phyloP scores from a whole-genome alignment of 2,888 invertebrate genomes.

The Drosophila stalkeri region DNA sequence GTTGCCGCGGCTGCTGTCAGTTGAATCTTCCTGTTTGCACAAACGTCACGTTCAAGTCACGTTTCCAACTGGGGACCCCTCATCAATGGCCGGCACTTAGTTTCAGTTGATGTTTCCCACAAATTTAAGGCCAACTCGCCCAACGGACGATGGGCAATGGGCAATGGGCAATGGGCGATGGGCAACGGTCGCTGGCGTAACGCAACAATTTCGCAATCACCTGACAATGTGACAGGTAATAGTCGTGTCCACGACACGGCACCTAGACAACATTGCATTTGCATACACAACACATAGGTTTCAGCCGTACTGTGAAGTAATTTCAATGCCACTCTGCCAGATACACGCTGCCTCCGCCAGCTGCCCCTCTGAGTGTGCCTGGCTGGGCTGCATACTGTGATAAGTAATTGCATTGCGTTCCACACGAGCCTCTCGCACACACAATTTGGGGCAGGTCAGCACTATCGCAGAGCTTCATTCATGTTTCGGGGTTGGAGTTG shows the following conservation, averaged over 20 bases:
- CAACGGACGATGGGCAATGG: constrained; percentile 34
- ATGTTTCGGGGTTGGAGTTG: constrained; percentile 56
- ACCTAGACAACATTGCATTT: constrained; percentile 70
- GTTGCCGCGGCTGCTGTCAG: constrained; percentile 74
- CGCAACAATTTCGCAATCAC: constrained; percentile 82
- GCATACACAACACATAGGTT: constrained; percentile 56
- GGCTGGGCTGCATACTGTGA: constrained; percentile 72
- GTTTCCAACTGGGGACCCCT: constrained; percentile 73
- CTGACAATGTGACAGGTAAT: constrained; percentile 83
- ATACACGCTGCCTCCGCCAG: constrained; percentile 9
- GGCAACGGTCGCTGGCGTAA: constrained; percentile 64
- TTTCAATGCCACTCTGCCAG: constrained; percentile 61
- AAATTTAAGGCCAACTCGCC: constrained; percentile 71
- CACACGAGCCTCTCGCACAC: constrained; percentile 20
- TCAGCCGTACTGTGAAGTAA: constrained; percentile 53
- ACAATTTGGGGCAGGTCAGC: constrained; percentile 62
- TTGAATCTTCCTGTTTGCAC: constrained; percentile 80
- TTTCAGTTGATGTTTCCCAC: constrained; percentile 77
- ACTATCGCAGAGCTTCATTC: constrained; percentile 54
- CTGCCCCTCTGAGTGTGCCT: neutral
- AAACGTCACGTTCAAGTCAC: constrained; percentile 81
- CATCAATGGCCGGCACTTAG: constrained; percentile 69
- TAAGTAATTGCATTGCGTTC: constrained; percentile 78
- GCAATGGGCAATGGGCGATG: constrained; percentile 17
- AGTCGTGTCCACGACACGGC: constrained; percentile 72